Conservation (phyloP, 2,797 vertebrate genomes). For the Epinephelus malabaricus region DNA sequence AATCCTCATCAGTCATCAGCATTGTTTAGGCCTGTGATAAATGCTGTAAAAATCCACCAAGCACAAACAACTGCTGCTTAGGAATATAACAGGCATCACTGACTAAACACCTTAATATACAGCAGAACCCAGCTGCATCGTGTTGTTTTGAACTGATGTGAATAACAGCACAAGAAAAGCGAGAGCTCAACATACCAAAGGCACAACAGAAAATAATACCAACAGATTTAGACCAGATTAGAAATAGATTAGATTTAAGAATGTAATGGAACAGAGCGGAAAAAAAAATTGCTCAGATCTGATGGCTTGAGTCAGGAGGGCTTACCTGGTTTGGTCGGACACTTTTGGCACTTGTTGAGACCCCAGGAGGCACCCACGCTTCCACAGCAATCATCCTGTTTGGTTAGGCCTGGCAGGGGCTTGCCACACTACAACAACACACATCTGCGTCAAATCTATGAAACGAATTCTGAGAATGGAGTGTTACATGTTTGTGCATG, state of each 20-base stretch:
- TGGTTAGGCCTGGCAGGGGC: conserved; percentile 91
- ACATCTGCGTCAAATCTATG: conserved; percentile 78
- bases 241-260: conserved; percentile 47
- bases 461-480: conserved; percentile 53
- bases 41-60: conserved; percentile 31
- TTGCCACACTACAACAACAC: conserved; percentile 90
- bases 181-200: conserved; percentile 51
- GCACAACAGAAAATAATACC: conserved; percentile 45
- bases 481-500: conserved; percentile 60
- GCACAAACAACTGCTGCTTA: conserved; percentile 35
- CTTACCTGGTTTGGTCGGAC: conserved; percentile 93
- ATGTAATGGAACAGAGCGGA: conserved; percentile 42
- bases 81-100: conserved; percentile 27
- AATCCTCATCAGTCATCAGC: conserved; percentile 39
- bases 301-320: conserved; percentile 44
- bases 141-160: conserved; percentile 29
- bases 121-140: conserved; percentile 12
- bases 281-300: conserved; percentile 38
- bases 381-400: conserved; percentile 95
- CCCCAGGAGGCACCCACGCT: conserved; percentile 95
- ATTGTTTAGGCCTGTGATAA: conserved; percentile 37
- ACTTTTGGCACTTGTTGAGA: conserved; percentile 87
- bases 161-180: conserved; percentile 41
- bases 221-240: conserved; percentile 54
- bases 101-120: conserved; percentile 29